These are phyloP conservation scores for Tethea ocularis DNA, from an alignment of 2,888 invertebrate species.

Conservation along the genomic window DNA sequence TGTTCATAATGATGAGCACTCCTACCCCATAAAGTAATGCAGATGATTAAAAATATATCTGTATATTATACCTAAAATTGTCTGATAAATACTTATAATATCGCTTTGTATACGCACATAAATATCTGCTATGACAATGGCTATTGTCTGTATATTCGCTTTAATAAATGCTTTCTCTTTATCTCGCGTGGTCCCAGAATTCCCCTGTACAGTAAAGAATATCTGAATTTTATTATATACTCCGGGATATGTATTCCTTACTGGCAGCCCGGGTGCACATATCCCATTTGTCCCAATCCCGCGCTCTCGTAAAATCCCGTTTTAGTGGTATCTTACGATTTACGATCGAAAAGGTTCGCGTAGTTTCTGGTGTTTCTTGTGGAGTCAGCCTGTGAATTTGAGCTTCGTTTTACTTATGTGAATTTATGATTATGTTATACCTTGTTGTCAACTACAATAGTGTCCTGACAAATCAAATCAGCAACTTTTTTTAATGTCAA, in stretches of 20 bases:
- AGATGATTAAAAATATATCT: no score
- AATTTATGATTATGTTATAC: background rate
- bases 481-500: no score
- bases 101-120: no score
- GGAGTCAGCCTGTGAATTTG: background rate
- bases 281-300: background rate
- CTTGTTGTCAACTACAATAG: background rate
- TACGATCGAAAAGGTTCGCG: background rate
- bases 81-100: no score
- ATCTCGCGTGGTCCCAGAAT: background rate
- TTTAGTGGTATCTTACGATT: conserved; percentile 2
- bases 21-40: no score
- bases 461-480: no score
- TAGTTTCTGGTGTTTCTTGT: background rate
- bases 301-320: conserved; percentile 1
- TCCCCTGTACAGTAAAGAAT: background rate
- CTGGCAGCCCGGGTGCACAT: background rate
- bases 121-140: background rate
- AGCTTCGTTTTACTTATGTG: background rate
- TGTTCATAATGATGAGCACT: no score
- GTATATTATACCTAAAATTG: no score
- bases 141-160: background rate
- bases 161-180: background rate
- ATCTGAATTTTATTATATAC: conserved; percentile 1
- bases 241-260: background rate